Evolutionary conservation across 2,113 vertebrate species (phyloP), one percentile per base, ranked within the genome.

Genomic region (Pelmatolapia mariae): DNA sequence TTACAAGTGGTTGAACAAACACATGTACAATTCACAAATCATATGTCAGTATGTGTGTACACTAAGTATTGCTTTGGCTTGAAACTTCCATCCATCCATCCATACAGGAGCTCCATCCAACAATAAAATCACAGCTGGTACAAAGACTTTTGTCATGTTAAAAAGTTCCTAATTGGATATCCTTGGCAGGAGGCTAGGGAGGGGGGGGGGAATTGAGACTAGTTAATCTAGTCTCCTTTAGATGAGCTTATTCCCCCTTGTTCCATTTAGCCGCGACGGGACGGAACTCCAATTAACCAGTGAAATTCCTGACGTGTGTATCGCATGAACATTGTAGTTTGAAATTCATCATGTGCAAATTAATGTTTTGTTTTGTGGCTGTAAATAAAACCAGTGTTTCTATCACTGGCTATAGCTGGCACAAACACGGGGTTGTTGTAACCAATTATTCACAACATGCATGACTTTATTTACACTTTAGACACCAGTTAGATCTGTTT

Each of bases 131-230:
- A 59, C 10, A 15, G 61, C 31, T 81, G 68, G 45, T 71, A 87
- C 9, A 29, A 80, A 24, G 82, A 91, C 76, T 68, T 89, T 86
- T 90, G 82, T 87, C 83, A 16, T 87, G 89, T 91, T 91, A 85
- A 91, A 89, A 89, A 22, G 7, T 80, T 86, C 59, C 82, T 91
- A 92, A 93, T 89, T 80, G 83, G 84, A 92, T 91, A 90, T 90
- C 56, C 82, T 82, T 78, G 78, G 81, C 88, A 89, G 82, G 19
- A 31, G 18, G 53, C 33, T 26, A 1, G 7, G n/a, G n/a, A n/a
- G n/a, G n/a, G n/a, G n/a, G n/a, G 19, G 52, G 36, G 52, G 2
- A 1, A 61, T 33, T 66, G 10, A 80, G 53, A 81, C 38, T 1
- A 61, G 88, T 85, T 87, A 9, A 82, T 87, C 76, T 76, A 40